Evolutionary conservation across 2,888 invertebrate species (phyloP).

Genomic region (Phytoseiulus persimilis): DNA sequence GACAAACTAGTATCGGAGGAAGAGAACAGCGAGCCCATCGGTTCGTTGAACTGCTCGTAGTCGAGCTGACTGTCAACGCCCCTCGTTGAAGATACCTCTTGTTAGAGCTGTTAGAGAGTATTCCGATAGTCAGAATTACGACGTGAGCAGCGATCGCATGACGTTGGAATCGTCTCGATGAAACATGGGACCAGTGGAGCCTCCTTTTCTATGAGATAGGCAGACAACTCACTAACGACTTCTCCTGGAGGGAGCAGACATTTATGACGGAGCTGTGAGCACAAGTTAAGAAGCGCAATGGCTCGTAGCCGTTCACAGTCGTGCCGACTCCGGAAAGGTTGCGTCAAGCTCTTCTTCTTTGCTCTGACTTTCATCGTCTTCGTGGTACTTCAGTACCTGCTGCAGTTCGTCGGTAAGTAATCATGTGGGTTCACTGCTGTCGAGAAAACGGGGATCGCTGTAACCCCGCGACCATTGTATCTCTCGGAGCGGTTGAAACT

Average conservation of each 20-base stretch:
- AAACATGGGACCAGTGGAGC: neutral
- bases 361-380: conserved; percentile 12
- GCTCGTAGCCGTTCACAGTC: neutral
- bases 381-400: neutral
- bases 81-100: too few species aligned
- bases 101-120: too few species aligned
- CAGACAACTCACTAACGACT: neutral
- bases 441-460: too few species aligned
- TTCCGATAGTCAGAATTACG: too few species aligned
- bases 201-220: neutral
- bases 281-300: neutral
- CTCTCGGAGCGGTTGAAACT: too few species aligned
- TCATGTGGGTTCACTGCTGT: too few species aligned
- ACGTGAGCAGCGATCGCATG: neutral
- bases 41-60: too few species aligned
- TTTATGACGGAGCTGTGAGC: neutral
- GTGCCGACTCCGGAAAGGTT: neutral
- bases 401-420: neutral
- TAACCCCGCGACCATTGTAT: too few species aligned
- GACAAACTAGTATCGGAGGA: too few species aligned
- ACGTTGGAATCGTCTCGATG: neutral
- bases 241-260: neutral
- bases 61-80: too few species aligned
- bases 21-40: too few species aligned
- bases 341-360: conserved; percentile 14